phyloP scores from a whole-genome alignment of 2,797 vertebrate species.

The Poecilia velifera region DNA sequence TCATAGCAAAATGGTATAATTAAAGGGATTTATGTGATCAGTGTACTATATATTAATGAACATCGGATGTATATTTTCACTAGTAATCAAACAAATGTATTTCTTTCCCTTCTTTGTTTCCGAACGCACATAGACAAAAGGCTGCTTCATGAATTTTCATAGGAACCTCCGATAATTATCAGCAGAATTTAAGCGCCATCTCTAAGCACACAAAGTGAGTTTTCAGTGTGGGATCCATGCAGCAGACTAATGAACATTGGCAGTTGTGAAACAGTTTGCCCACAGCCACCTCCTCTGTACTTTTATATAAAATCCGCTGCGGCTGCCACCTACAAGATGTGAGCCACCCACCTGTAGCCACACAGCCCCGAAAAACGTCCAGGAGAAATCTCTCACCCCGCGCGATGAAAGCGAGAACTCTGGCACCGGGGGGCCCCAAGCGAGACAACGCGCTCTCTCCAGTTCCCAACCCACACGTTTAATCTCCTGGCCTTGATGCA shows the following conservation, averaged over 20 bases:
- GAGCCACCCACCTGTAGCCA: slow-evolving; percentile 78
- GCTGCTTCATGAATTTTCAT: background rate
- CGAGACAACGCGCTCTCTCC: slow-evolving; percentile 73
- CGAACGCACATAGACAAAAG: background rate
- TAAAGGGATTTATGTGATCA: background rate
- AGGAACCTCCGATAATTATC: slow-evolving; percentile 57
- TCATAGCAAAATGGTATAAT: background rate
- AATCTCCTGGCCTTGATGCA: slow-evolving; percentile 82
- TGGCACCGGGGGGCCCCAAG: slow-evolving; percentile 69
- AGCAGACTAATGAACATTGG: slow-evolving; percentile 64
- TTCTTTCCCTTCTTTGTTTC: background rate
- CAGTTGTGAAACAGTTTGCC: slow-evolving; percentile 71
- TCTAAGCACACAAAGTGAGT: slow-evolving; percentile 56
- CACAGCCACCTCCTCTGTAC: slow-evolving; percentile 75
- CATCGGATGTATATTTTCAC: background rate
- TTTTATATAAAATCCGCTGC: slow-evolving; percentile 67
- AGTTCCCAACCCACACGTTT: slow-evolving; percentile 81
- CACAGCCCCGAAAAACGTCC: slow-evolving; percentile 64
- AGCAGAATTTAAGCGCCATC: slow-evolving; percentile 57
- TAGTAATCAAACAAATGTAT: background rate
- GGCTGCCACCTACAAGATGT: slow-evolving; percentile 75
- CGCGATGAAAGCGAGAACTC: slow-evolving; percentile 73
- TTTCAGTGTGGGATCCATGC: slow-evolving; percentile 60
- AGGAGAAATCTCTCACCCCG: slow-evolving; percentile 75
- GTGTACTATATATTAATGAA: background rate